Percentiles rank a stretch among this genome's conserved stretches.
Conservation (phyloP, 2,888 invertebrate species). For the Monopis laevigella region DNA sequence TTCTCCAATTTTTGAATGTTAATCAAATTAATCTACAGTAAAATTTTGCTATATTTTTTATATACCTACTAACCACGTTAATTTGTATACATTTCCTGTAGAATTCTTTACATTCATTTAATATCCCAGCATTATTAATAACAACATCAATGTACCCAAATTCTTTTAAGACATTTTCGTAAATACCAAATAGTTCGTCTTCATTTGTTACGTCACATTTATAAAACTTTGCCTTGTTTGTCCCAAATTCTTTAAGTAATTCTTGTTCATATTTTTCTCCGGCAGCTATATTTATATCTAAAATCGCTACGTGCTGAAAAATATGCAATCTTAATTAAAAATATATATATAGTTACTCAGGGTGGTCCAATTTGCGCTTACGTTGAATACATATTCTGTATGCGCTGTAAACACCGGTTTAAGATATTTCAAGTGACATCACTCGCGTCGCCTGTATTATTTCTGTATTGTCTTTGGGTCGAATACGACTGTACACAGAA, state of each 20-base stretch:
- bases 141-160: slow-evolving; percentile 41
- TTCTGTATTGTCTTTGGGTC: too few species aligned
- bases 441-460: too few species aligned
- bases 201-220: slow-evolving; percentile 32
- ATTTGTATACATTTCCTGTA: slow-evolving; percentile 41
- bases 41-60: too few species aligned
- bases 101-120: slow-evolving; percentile 37
- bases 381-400: too few species aligned
- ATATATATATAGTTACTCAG: too few species aligned
- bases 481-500: too few species aligned
- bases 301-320: slow-evolving; percentile 30
- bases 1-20: too few species aligned
- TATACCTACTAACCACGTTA: slow-evolving; percentile 39
- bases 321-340: slow-evolving; percentile 8
- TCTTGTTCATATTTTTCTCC: slow-evolving; percentile 28
- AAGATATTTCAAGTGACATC: too few species aligned
- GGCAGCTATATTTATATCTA: slow-evolving; percentile 27
- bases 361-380: too few species aligned
- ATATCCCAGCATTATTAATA: slow-evolving; percentile 44
- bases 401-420: too few species aligned
- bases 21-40: too few species aligned
- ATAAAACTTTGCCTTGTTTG: slow-evolving; percentile 27
- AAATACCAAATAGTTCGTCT: slow-evolving; percentile 27
- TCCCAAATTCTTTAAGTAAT: slow-evolving; percentile 27
- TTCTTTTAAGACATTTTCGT: slow-evolving; percentile 28